These are phyloP conservation scores for Sinelater perroti DNA, from an alignment of 2,888 invertebrate species.

Conservation along the genomic window DNA sequence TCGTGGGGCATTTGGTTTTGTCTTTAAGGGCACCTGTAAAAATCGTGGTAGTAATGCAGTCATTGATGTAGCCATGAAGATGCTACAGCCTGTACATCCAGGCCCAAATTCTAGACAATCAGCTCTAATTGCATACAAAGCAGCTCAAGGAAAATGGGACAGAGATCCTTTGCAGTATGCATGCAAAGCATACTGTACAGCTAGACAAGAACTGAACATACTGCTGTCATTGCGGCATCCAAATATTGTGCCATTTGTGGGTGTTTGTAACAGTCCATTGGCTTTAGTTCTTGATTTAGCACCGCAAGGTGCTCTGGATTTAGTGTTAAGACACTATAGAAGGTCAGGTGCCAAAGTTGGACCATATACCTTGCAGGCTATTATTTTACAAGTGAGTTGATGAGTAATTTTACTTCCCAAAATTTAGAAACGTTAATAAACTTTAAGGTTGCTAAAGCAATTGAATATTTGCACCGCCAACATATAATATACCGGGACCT, in stretches of 20 bases:
- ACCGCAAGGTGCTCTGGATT: conserved; percentile 90
- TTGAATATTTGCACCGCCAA: conserved; percentile 93
- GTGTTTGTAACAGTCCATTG: conserved; percentile 88
- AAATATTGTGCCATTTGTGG: conserved; percentile 91
- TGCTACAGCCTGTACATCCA: conserved; percentile 93
- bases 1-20: conserved; percentile 98
- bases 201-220: conserved; percentile 92
- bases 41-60: conserved; percentile 65
- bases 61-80: conserved; percentile 90
- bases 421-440: conserved; percentile 1
- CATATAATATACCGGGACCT: conserved; percentile 93
- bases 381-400: conserved; percentile 80
- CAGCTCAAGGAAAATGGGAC: conserved; percentile 87
- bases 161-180: conserved; percentile 91
- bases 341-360: conserved; percentile 85
- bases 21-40: conserved; percentile 82
- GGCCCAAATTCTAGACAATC: conserved; percentile 74
- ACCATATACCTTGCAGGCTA: conserved; percentile 81
- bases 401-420: not conserved
- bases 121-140: conserved; percentile 63
- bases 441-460: conserved; percentile 85
- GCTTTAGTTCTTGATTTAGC: conserved; percentile 90
- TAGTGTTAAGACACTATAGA: conserved; percentile 83
- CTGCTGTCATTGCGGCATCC: conserved; percentile 85
- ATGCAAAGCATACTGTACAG: conserved; percentile 95